Evolutionary conservation across 2,888 invertebrate genomes (phyloP).

Genomic region (Lottia gigantea): DNA sequence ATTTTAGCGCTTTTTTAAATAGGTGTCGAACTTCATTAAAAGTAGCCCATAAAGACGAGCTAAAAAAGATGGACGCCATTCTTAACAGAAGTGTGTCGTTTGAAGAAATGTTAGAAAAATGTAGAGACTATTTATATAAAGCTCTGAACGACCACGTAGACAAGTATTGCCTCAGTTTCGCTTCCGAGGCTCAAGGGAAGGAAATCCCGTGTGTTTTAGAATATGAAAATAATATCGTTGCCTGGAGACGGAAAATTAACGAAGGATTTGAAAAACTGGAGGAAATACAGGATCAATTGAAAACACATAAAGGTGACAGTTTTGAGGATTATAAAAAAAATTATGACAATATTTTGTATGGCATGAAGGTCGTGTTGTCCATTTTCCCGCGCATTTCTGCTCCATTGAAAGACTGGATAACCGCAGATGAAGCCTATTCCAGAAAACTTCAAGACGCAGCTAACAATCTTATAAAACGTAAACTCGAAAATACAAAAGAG

Average conservation of each 20-base stretch:
- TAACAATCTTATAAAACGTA: conserved; percentile 35
- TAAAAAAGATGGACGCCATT: conserved; percentile 10
- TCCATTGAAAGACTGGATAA: conserved; percentile 56
- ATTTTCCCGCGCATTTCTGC: conserved; percentile 42
- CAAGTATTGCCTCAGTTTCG: conserved; percentile 55
- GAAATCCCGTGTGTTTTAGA: conserved; percentile 46
- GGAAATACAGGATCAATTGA: conserved; percentile 29
- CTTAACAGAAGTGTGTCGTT: conserved; percentile 19
- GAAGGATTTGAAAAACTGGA: conserved; percentile 35
- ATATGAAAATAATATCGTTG: conserved; percentile 54
- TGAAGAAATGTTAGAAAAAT: conserved; percentile 19
- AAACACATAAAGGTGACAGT: conserved; percentile 26
- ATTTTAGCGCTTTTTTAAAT: conserved; percentile 23
- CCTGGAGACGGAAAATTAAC: conserved; percentile 44
- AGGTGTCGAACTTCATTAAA: conserved; percentile 10
- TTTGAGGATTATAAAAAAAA: conserved; percentile 44
- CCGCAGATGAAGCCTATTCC: conserved; percentile 55
- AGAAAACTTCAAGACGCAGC: conserved; percentile 51
- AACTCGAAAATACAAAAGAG: conserved; percentile 37
- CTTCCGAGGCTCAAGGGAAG: conserved; percentile 41
- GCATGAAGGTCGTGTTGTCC: conserved; percentile 50
- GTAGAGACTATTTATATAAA: conserved; percentile 15
- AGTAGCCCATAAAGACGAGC: conserved; percentile 17
- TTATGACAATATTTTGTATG: conserved; percentile 45
- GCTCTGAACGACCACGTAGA: conserved; percentile 29